These are phyloP conservation scores for Caenorhabditis zanzibari DNA, from an alignment of 2,888 invertebrate genomes.

Conservation along the genomic window DNA sequence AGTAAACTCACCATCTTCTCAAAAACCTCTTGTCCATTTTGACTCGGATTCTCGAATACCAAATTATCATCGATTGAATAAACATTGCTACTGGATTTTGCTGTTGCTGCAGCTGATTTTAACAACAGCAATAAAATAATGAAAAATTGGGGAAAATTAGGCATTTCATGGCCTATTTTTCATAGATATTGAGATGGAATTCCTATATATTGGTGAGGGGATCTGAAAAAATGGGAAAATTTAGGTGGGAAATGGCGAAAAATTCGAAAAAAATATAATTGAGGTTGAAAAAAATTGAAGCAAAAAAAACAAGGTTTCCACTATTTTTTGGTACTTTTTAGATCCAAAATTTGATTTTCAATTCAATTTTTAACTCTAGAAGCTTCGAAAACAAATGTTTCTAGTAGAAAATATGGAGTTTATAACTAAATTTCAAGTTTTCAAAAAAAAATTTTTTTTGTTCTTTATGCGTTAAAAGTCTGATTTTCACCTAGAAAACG, in stretches of 20 bases:
- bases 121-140: conserved; percentile 10
- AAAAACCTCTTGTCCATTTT: conserved; percentile 65
- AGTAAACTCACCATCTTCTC: conserved; percentile 73
- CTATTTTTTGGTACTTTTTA: too few relatives aligned
- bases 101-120: neutral
- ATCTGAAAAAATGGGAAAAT: neutral
- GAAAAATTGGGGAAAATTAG: conserved; percentile 28
- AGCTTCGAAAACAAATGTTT: neutral
- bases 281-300: neutral
- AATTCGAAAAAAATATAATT: conserved; percentile 2
- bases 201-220: neutral
- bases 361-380: neutral
- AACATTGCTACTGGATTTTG: conserved; percentile 27
- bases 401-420: too few relatives aligned
- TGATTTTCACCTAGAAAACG: too few relatives aligned
- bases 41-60: conserved; percentile 72
- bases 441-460: too few relatives aligned
- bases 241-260: neutral
- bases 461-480: too few relatives aligned
- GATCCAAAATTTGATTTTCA: neutral
- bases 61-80: conserved; percentile 60
- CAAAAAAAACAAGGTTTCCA: neutral
- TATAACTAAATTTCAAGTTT: too few relatives aligned
- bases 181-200: too few relatives aligned
- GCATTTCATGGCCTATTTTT: conserved; percentile 62